These are phyloP conservation scores for Cosmia trapezina DNA, from an alignment of 2,888 invertebrate species.

Conservation along the genomic window DNA sequence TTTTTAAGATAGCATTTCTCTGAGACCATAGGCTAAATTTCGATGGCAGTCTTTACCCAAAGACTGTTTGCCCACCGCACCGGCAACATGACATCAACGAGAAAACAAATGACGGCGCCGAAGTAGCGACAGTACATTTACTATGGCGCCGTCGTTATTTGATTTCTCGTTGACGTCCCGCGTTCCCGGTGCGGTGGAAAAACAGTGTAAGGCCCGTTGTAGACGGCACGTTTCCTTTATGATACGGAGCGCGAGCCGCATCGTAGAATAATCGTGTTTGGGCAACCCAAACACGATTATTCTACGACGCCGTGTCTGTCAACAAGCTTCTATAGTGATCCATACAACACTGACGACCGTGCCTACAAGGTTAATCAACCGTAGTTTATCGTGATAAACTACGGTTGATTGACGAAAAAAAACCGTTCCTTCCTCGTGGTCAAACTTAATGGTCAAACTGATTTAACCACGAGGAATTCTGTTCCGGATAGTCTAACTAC, in stretches of 20 bases:
- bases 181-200: no score
- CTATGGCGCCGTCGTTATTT: no score
- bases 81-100: no score
- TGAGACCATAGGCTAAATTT: neutral
- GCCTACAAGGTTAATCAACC: neutral
- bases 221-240: neutral
- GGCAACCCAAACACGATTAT: no score
- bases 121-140: no score
- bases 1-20: neutral
- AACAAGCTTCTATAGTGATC: neutral
- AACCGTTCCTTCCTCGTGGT: no score
- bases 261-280: neutral
- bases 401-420: neutral
- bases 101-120: no score
- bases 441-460: no score
- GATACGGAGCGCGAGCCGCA: neutral
- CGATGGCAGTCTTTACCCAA: neutral
- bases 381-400: neutral
- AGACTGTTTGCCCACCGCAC: no score
- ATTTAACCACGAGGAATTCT: no score
- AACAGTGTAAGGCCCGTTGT: neutral
- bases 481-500: no score
- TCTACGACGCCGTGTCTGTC: neutral
- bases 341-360: neutral
- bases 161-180: no score